Evolutionary conservation across 2,113 vertebrate species (phyloP).

Genomic region (Melanerpes aurifrons): DNA sequence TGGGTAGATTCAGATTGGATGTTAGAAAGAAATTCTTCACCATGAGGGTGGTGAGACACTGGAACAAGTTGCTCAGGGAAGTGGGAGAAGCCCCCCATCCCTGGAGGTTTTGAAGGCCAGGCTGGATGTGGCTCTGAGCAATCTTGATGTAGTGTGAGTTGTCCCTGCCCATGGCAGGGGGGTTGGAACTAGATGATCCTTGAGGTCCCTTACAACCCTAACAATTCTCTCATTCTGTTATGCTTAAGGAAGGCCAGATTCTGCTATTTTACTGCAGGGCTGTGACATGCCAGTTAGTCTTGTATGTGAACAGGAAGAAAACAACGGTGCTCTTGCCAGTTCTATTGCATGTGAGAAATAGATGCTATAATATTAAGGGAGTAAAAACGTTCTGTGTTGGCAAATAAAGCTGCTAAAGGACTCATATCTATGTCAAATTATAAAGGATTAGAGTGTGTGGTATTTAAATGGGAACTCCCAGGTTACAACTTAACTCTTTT

Average conservation of each 20-base stretch:
- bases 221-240: too few relatives aligned
- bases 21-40: too few relatives aligned
- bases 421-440: not conserved
- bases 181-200: too few relatives aligned
- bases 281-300: not conserved
- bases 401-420: not conserved
- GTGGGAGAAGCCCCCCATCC: too few relatives aligned
- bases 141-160: too few relatives aligned
- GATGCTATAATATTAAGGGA: not conserved
- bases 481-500: not conserved
- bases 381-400: not conserved
- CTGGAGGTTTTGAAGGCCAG: too few relatives aligned
- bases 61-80: too few relatives aligned
- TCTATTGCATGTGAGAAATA: not conserved
- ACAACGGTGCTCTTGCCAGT: not conserved
- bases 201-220: too few relatives aligned
- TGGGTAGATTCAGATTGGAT: too few relatives aligned
- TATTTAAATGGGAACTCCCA: not conserved
- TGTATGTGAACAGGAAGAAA: not conserved
- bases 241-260: not conserved
- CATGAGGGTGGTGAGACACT: too few relatives aligned
- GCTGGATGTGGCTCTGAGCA: too few relatives aligned
- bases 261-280: not conserved
- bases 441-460: not conserved
- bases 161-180: too few relatives aligned